A percentile compares a stretch with the other conserved stretches of the same genome.
These are phyloP conservation scores for Perognathus longimembris DNA, from an alignment of 2,113 vertebrate genomes.

Conservation along the genomic window DNA sequence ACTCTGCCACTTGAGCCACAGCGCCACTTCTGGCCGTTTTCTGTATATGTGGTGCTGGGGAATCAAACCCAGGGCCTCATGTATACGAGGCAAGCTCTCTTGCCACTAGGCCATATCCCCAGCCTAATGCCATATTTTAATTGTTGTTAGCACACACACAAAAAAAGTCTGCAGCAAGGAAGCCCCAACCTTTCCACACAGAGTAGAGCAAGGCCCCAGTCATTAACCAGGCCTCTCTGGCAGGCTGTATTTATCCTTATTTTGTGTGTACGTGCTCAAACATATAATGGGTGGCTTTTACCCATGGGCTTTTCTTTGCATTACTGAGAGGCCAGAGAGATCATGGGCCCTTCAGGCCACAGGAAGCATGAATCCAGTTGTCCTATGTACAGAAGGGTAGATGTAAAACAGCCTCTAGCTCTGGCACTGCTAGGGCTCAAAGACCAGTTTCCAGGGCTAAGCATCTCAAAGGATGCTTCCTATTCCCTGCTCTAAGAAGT, in stretches of 20 bases:
- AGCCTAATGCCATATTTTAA: conserved; percentile 21
- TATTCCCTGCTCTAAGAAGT: neutral
- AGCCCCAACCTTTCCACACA: neutral
- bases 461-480: neutral
- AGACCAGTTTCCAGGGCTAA: neutral
- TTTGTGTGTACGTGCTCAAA: neutral
- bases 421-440: neutral
- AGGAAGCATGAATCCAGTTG: neutral
- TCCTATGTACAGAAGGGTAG: neutral
- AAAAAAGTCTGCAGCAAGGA: conserved; percentile 32
- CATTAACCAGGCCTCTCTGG: conserved; percentile 14
- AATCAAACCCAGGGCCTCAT: no score
- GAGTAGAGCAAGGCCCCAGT: neutral
- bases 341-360: neutral
- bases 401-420: neutral
- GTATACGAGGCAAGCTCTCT: no score
- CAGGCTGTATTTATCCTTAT: neutral
- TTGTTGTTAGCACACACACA: conserved; percentile 20
- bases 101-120: no score
- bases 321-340: conserved; percentile 16
- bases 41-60: no score
- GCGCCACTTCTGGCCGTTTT: no score
- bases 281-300: conserved; percentile 20
- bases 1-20: no score
- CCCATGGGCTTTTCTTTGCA: conserved; percentile 28